phyloP scores from a whole-genome alignment of 2,797 vertebrate genomes.

The Sebastes steindachneri region DNA sequence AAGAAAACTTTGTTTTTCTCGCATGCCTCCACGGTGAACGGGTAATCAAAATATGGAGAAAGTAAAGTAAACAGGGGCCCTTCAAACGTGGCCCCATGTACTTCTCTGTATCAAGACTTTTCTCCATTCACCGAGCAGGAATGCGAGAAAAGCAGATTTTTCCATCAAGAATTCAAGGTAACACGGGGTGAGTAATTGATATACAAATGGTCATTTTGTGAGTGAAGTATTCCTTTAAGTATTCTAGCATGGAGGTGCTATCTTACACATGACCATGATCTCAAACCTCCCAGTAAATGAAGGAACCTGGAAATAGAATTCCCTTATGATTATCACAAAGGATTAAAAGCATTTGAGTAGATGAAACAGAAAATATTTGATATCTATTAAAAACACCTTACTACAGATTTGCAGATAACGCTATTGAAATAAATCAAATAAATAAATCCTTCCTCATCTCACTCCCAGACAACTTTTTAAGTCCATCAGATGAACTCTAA shows the following conservation, averaged over 20 bases:
- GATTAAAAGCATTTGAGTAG: neutral
- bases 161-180: no score
- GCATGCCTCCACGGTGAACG: no score
- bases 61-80: no score
- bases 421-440: slow-evolving; percentile 15
- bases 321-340: neutral
- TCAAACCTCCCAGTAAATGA: neutral
- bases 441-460: slow-evolving; percentile 38
- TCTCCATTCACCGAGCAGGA: no score
- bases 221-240: no score
- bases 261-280: neutral
- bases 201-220: no score
- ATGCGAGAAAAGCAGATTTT: no score
- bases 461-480: slow-evolving; percentile 38
- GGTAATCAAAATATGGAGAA: no score
- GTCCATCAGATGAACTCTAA: slow-evolving; percentile 57
- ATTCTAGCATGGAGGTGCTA: neutral
- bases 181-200: no score
- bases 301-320: neutral
- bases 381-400: slow-evolving; percentile 12
- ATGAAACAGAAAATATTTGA: slow-evolving; percentile 18
- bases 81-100: no score
- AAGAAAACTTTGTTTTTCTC: no score
- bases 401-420: slow-evolving; percentile 2
- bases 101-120: no score